Evolutionary conservation across 1,140 invertebrate species (phyloP).

Genomic region (Drosophila repletoides): DNA sequence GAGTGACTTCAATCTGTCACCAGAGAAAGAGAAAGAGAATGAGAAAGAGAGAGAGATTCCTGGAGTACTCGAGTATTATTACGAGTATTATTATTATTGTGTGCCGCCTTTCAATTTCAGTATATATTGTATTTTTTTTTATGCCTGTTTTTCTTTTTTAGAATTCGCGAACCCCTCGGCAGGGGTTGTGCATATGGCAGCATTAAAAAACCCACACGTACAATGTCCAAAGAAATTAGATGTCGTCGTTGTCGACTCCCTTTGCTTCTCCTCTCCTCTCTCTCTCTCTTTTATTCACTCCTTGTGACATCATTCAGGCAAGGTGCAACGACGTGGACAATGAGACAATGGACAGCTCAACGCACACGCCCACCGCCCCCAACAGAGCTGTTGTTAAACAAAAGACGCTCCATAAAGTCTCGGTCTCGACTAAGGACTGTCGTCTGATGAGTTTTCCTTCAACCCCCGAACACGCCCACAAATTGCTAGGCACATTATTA

Average conservation of each 20-base stretch:
- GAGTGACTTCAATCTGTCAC: conserved; percentile 82
- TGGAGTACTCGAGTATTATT: conserved; percentile 52
- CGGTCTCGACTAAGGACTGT: conserved; percentile 33
- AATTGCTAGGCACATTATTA: conserved; percentile 69
- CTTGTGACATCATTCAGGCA: conserved; percentile 72
- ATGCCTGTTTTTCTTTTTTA: conserved; percentile 37
- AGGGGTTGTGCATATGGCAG: conserved; percentile 81
- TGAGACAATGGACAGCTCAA: conserved; percentile 67
- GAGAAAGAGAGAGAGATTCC: conserved; percentile 37
- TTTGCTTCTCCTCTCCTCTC: not conserved
- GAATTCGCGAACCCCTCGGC: conserved; percentile 58
- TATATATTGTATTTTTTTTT: conserved; percentile 40
- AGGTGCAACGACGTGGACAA: conserved; percentile 71
- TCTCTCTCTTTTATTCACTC: conserved; percentile 2
- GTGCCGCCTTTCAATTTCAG: conserved; percentile 38
- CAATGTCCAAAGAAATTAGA: conserved; percentile 79
- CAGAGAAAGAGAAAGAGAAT: no score
- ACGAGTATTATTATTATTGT: conserved; percentile 46
- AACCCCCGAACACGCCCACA: conserved; percentile 53
- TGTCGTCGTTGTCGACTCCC: conserved; percentile 40
- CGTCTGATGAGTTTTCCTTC: conserved; percentile 66
- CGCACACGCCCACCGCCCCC: conserved; percentile 40
- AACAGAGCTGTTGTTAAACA: conserved; percentile 36
- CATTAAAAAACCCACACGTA: conserved; percentile 81
- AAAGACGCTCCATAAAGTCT: conserved; percentile 52